Evolutionary conservation across 2,888 invertebrate species (phyloP), one percentile per base, ranked within the genome.

Genomic region (Athalia circularis): DNA sequence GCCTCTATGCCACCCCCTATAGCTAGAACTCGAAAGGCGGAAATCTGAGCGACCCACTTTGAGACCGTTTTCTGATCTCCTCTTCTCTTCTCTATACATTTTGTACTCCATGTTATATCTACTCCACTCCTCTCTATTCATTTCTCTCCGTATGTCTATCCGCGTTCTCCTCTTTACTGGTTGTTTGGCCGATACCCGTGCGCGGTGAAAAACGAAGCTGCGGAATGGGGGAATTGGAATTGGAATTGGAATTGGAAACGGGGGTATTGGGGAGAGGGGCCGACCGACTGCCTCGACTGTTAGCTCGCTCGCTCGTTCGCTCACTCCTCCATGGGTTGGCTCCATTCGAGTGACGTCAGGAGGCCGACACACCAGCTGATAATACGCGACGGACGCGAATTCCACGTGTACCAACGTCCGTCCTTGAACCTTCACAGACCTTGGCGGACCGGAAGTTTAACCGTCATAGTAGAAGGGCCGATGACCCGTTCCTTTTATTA

Each of bases 341-440:
- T 59, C 45, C 29, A 45, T 59, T 64, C 62, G 75, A 65, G 78
- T 77, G 61, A 50, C 78, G 74, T 78, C 78, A 62, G 67, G 65
- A 57, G 8, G 72, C 45, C 68, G 65, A 77, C 68, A 59, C 79
- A 80, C 70, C 81, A 82, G 82, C 81, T 82, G 82, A 82, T 80
- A 62, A 75, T 75, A 75, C 61, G 62, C 75, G 75, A 62, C 64
- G 75, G 50, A 64, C 75, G 72, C 72, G 75, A 75, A 75, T 75
- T 75, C 75, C 75, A 75, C 75, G 75, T 75, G 75, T 75, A 75
- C 62, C 75, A 75, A 75, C 50, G 75, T 62, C 75, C 75, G 75
- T 15, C 75, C 75, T 75, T 75, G 75, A 75, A 75, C 75, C 75
- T 64, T 64, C 9, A 11, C 50, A 52, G 75, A 62, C 74, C 74